These are phyloP conservation scores for Sturnus vulgaris DNA, from an alignment of 2,113 vertebrate species.

Conservation along the genomic window DNA sequence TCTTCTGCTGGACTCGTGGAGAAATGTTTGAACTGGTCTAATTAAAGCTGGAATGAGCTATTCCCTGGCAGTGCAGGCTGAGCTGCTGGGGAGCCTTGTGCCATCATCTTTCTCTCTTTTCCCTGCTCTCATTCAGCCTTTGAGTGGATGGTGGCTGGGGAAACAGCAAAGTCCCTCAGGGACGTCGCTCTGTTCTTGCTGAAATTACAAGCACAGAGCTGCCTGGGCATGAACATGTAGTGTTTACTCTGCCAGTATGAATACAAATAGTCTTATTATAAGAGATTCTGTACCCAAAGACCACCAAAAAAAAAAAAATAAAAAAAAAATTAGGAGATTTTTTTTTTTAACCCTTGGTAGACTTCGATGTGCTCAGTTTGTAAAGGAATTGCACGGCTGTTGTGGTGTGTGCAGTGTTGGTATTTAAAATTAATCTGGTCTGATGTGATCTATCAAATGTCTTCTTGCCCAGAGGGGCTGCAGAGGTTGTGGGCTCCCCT, in stretches of 20 bases:
- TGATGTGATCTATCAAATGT: not conserved
- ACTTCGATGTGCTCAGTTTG: not conserved
- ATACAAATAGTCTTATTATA: constrained; percentile 87
- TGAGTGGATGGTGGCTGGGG: constrained; percentile 73
- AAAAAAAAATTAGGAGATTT: constrained; percentile 59
- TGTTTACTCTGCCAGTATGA: constrained; percentile 84
- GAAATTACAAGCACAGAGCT: constrained; percentile 83
- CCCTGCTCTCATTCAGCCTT: constrained; percentile 67
- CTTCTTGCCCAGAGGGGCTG: not conserved
- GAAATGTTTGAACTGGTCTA: constrained; percentile 45
- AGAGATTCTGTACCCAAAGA: constrained; percentile 78
- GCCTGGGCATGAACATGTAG: constrained; percentile 82
- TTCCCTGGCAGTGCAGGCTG: not conserved
- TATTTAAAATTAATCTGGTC: not conserved
- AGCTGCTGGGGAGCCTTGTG: constrained; percentile 44
- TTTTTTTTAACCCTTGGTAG: constrained; percentile 75
- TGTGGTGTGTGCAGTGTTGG: not conserved
- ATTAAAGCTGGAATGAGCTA: constrained; percentile 61
- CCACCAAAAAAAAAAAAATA: constrained; percentile 65
- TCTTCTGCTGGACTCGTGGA: not conserved
- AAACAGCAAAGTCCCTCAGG: constrained; percentile 76
- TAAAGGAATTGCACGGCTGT: fast-evolving
- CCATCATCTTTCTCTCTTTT: constrained; percentile 68
- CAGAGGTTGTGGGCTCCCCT: not conserved
- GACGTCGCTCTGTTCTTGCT: constrained; percentile 77